These are phyloP conservation scores for Macrosoma leucophasiata DNA, from an alignment of 2,888 invertebrate genomes.

Conservation along the genomic window DNA sequence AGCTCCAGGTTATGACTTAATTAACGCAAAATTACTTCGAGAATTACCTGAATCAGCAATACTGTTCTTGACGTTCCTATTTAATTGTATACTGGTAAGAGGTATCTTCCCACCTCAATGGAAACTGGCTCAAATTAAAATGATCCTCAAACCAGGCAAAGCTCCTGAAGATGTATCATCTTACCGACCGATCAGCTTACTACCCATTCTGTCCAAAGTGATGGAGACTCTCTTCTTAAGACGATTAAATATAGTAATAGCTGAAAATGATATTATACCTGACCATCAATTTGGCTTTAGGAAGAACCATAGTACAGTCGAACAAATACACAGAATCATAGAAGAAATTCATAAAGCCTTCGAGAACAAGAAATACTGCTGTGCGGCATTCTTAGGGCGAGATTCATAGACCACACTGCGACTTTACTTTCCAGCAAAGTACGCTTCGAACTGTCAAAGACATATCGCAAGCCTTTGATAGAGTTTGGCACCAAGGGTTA, in stretches of 20 bases:
- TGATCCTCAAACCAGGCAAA: constrained; percentile 15
- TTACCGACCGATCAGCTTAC: constrained; percentile 5
- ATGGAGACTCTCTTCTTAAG: constrained; percentile 5
- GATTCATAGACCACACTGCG: too few relatives aligned
- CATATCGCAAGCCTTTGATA: neutral
- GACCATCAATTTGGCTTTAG: constrained; percentile 1
- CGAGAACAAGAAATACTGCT: too few relatives aligned
- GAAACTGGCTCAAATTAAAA: constrained; percentile 14
- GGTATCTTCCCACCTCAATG: constrained; percentile 10
- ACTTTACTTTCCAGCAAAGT: too few relatives aligned
- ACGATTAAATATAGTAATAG: neutral
- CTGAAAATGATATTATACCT: constrained; percentile 2
- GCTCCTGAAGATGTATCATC: constrained; percentile 5
- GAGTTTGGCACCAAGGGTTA: constrained; percentile 1
- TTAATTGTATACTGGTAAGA: constrained; percentile 4
- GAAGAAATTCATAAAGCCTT: neutral
- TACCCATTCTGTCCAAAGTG: constrained; percentile 5
- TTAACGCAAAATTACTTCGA: constrained; percentile 2
- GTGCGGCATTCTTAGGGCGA: too few relatives aligned
- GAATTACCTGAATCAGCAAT: constrained; percentile 5
- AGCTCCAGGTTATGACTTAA: constrained; percentile 11
- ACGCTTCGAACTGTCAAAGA: too few relatives aligned
- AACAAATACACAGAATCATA: constrained; percentile 11
- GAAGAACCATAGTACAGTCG: constrained; percentile 5
- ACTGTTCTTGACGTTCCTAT: constrained; percentile 5